Evolutionary conservation across 1,140 invertebrate genomes (phyloP), one percentile per base, ranked within the genome.

Genomic region (Bombus breviceps): DNA sequence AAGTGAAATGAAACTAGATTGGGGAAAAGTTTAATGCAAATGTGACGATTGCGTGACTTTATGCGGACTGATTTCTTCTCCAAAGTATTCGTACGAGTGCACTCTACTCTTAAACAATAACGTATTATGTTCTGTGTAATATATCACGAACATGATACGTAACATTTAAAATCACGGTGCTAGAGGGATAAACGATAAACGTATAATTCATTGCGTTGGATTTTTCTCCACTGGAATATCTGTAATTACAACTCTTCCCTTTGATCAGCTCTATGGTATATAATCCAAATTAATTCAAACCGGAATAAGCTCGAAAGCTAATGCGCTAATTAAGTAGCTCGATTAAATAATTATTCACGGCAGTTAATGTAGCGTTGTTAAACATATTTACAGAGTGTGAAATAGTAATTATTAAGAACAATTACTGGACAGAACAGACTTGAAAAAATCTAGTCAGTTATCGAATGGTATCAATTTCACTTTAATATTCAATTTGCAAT

Each of bases 401-500:
- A 77, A 41, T 13, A n/a, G 8, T n/a, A 47, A 34, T 68, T 68
- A 34, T 64, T 34, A 25, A 39, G 18, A 39, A 39, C 59, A 77
- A 59, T 77, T n/a, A 39, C 28, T 32, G 28, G 28, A 9, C 1
- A 39, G 18, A 62, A 25, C 18, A 6, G 15, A 5, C 10, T 39
- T 47, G n/a, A 12, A 37, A 25, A 79, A 76, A 12, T 43, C 9
- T 9, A 43, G 12, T 41, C 15, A 22, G 28, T 25, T 25, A 43
- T 64, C 15, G 39, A 78, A 78, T 18, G 18, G 4, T 1, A 22
- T 28, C 13, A 13, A 59, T 59, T 59, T 59, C 28, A 59, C 9
- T n/a, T 0, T n/a, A 12, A n/a, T n/a, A 28, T 78, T 64, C 28
- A 78, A 43, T 78, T 78, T 78, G 22, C 73, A 53, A n/a, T 41